Conservation (phyloP, 2,888 invertebrate species). For the Athetis lepigone region DNA sequence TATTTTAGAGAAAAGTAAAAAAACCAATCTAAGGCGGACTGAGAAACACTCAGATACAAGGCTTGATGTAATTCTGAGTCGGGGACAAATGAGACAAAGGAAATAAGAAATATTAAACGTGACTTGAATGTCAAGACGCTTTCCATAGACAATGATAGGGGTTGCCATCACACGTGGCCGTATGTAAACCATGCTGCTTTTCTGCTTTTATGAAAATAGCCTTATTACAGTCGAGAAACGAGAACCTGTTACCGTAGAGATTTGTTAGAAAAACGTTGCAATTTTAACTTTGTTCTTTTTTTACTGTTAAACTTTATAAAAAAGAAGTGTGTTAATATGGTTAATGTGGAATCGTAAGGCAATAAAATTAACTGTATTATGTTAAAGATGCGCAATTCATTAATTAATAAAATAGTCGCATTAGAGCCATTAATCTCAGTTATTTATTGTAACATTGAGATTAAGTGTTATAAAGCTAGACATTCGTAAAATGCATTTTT, state of each 20-base stretch:
- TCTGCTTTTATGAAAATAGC: constrained; percentile 81
- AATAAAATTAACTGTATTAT: constrained; percentile 6
- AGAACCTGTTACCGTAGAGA: constrained; percentile 68
- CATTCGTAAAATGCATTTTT: too few relatives aligned
- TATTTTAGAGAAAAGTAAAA: constrained; percentile 67
- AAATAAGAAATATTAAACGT: constrained; percentile 90
- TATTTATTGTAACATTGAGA: neutral
- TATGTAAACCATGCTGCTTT: constrained; percentile 80
- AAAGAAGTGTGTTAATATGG: constrained; percentile 16
- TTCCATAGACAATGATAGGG: constrained; percentile 81
- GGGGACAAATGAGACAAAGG: constrained; percentile 88
- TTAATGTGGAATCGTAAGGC: constrained; percentile 13
- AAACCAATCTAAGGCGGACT: constrained; percentile 68
- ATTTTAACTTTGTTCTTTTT: constrained; percentile 58
- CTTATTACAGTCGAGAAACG: constrained; percentile 75
- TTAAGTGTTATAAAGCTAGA: neutral
- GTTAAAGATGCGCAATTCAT: neutral
- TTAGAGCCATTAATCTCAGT: too few relatives aligned
- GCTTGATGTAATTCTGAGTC: constrained; percentile 83
- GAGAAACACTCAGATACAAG: constrained; percentile 79
- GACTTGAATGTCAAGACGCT: constrained; percentile 84
- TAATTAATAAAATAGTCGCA: neutral
- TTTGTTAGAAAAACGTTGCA: constrained; percentile 68
- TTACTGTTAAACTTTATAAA: too few relatives aligned
- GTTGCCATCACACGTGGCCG: constrained; percentile 75